These are phyloP conservation scores for Eupeodes latifasciatus DNA, from an alignment of 2,888 invertebrate species.

Conservation along the genomic window DNA sequence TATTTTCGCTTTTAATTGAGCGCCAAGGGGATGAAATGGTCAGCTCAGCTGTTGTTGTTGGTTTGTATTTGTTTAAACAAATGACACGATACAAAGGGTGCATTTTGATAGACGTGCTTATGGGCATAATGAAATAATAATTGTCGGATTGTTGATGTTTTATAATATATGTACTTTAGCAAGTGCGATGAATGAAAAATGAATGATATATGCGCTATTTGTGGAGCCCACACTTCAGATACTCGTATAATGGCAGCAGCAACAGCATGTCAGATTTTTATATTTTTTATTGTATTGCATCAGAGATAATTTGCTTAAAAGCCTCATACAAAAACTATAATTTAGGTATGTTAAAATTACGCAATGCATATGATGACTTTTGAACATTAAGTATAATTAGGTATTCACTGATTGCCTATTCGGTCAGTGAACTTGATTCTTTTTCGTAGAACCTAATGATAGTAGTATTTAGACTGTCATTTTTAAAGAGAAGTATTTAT, in stretches of 20 bases:
- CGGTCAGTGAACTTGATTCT: too few species aligned
- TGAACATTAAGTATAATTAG: too few species aligned
- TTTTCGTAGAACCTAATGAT: too few species aligned
- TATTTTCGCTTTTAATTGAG: constrained; percentile 61
- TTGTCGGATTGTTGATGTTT: constrained; percentile 35
- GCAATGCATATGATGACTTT: too few species aligned
- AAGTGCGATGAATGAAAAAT: constrained; percentile 44
- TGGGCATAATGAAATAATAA: constrained; percentile 31
- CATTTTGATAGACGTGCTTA: constrained; percentile 7
- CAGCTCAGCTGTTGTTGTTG: constrained; percentile 42
- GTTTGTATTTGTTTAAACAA: constrained; percentile 1
- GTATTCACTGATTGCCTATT: too few species aligned
- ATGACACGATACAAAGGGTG: constrained; percentile 21
- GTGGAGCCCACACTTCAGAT: not conserved
- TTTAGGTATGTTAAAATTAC: too few species aligned
- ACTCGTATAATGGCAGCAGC: not conserved
- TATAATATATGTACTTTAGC: not conserved
- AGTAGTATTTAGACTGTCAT: too few species aligned
- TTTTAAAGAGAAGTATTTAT: too few species aligned
- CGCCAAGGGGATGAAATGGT: constrained; percentile 45
- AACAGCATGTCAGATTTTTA: too few species aligned
- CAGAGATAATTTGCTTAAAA: not conserved
- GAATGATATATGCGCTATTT: constrained; percentile 18
- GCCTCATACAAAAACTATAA: not conserved
- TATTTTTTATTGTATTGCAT: too few species aligned